Percentiles rank a stretch among this genome's conserved stretches.
Conservation (phyloP, 1,140 invertebrate species). For the Zelostemma sp. region DNA sequence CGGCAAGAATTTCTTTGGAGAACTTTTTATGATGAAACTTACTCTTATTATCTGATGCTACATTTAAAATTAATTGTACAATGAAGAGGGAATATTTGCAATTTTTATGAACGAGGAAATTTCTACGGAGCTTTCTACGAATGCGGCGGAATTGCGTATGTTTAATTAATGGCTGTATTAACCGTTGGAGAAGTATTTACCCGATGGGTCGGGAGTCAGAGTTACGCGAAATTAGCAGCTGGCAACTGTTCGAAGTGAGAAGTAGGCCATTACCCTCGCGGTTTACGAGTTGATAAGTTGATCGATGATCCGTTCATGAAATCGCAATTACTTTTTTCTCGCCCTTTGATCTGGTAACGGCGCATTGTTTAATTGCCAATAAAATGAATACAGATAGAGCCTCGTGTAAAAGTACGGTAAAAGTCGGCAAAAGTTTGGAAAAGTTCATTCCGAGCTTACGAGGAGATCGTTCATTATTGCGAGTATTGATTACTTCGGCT, state of each 20-base stretch:
- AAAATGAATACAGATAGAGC: slow-evolving; percentile 19
- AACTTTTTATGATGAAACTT: slow-evolving; percentile 5
- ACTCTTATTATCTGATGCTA: not conserved
- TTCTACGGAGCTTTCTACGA: not conserved
- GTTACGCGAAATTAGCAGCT: not conserved
- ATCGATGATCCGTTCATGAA: not conserved
- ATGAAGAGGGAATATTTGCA: not conserved
- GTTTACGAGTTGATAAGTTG: not conserved
- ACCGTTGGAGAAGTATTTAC: not conserved
- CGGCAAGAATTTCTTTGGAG: slow-evolving; percentile 2
- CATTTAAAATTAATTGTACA: slow-evolving; percentile 7
- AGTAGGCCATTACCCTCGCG: not conserved
- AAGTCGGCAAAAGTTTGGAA: slow-evolving; percentile 29
- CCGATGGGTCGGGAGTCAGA: not conserved
- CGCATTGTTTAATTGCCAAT: slow-evolving; percentile 8
- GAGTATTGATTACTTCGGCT: too few relatives aligned
- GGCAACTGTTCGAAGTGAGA: not conserved
- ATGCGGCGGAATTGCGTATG: not conserved
- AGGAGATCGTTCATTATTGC: slow-evolving; percentile 41
- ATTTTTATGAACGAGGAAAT: not conserved
- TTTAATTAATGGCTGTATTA: slow-evolving; percentile 1
- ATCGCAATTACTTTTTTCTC: not conserved
- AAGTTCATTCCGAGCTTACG: slow-evolving; percentile 36
- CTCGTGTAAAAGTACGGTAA: slow-evolving; percentile 22
- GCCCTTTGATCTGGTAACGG: not conserved